A percentile compares a stretch with the other conserved stretches of the same genome.
Conservation (phyloP, 2,797 vertebrate genomes). For the Perodicticus potto region DNA sequence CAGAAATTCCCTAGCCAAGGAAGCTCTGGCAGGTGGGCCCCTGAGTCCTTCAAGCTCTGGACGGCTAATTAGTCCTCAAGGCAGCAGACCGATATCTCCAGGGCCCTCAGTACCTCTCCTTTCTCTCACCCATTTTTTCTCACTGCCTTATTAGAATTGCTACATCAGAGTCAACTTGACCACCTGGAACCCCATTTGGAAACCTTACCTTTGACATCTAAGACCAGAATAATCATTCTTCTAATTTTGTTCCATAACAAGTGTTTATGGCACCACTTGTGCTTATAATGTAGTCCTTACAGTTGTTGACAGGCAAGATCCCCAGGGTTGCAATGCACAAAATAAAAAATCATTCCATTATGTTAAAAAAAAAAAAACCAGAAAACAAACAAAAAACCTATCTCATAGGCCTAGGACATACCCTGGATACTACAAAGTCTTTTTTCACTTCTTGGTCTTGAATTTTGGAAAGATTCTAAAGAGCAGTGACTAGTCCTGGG, state of each 20-base stretch:
- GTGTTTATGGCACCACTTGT: conserved; percentile 73
- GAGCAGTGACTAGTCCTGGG: not conserved
- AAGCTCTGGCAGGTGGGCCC: conserved; percentile 72
- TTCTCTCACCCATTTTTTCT: conserved; percentile 57
- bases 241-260: conserved; percentile 54
- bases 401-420: not conserved
- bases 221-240: conserved; percentile 61
- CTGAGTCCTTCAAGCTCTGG: conserved; percentile 77
- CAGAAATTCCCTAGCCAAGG: conserved; percentile 92
- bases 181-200: not conserved
- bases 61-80: conserved; percentile 78
- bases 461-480: not conserved
- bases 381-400: not conserved
- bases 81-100: conserved; percentile 68
- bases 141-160: conserved; percentile 79
- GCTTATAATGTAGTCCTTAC: conserved; percentile 69
- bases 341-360: conserved; percentile 66
- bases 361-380: not conserved
- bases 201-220: conserved; percentile 55
- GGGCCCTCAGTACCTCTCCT: conserved; percentile 25
- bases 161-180: not conserved
- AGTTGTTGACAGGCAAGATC: conserved; percentile 72
- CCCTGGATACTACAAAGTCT: not conserved
- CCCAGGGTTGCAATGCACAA: conserved; percentile 78
- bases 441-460: conserved; percentile 19